Percentiles rank a stretch among this genome's conserved stretches.
Conservation (phyloP, 1,140 invertebrate genomes). For the Chironomus tepperi region DNA sequence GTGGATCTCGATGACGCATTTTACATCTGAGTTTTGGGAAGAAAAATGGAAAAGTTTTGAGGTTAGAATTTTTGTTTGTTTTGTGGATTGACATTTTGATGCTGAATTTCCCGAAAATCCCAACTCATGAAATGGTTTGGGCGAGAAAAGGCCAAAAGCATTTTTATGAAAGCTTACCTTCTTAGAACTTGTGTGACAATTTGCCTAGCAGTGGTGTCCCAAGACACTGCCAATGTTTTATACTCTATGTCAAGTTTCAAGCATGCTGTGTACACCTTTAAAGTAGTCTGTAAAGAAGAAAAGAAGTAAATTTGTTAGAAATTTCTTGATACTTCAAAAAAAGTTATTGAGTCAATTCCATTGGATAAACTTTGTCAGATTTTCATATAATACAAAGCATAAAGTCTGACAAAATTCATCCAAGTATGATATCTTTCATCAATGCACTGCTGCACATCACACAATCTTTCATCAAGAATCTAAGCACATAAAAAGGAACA, state of each 20-base stretch:
- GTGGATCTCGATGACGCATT: conserved; percentile 83
- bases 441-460: background rate
- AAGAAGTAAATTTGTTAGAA: conserved; percentile 19
- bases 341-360: no score
- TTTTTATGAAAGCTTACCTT: conserved; percentile 62
- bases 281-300: conserved; percentile 65
- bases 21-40: conserved; percentile 37
- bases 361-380: no score
- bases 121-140: no score
- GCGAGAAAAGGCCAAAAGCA: background rate
- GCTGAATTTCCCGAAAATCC: no score
- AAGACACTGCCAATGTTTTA: conserved; percentile 80
- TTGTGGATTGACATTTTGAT: no score
- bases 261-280: conserved; percentile 83
- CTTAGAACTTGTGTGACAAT: conserved; percentile 74
- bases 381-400: background rate
- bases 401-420: background rate
- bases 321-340: background rate
- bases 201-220: conserved; percentile 75
- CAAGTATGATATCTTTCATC: background rate
- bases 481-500: no score
- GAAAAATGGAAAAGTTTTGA: background rate
- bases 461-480: no score
- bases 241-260: conserved; percentile 86
- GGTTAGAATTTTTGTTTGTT: background rate